Conservation (phyloP, 2,888 invertebrate genomes). For the Chromoteleia sp. region DNA sequence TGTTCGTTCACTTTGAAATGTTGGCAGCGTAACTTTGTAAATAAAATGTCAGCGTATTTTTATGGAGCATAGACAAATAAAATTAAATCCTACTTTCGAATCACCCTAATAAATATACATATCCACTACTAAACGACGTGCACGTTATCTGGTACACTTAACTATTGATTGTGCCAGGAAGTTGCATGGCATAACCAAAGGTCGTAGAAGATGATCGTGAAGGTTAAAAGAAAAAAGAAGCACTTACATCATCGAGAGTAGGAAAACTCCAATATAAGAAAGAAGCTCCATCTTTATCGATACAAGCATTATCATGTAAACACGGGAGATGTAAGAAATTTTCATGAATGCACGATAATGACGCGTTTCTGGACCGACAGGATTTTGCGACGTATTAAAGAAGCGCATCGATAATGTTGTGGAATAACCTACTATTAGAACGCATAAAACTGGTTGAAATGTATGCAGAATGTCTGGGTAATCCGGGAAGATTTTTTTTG, state of each 20-base stretch:
- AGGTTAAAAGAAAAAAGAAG: slow-evolving; percentile 21
- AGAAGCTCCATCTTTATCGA: not conserved
- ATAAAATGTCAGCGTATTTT: too few species aligned
- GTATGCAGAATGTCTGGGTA: too few species aligned
- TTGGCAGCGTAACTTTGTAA: too few species aligned
- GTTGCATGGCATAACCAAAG: slow-evolving; percentile 19
- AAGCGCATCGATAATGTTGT: not conserved
- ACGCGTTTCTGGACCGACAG: slow-evolving; percentile 2
- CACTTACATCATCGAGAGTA: not conserved
- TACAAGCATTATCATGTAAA: slow-evolving; percentile 15
- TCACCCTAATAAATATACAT: not conserved
- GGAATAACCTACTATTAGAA: not conserved
- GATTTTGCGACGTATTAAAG: slow-evolving; percentile 1
- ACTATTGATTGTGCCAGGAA: slow-evolving; percentile 18
- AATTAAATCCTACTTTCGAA: not conserved
- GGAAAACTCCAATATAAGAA: slow-evolving; percentile 1
- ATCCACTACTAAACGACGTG: not conserved
- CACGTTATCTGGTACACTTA: slow-evolving; percentile 6
- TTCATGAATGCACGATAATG: slow-evolving; percentile 3
- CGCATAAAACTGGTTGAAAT: too few species aligned
- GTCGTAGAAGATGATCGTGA: slow-evolving; percentile 20
- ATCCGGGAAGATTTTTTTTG: too few species aligned
- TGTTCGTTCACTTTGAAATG: too few species aligned
- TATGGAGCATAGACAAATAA: not conserved
- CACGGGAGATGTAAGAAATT: slow-evolving; percentile 4